phyloP scores from a whole-genome alignment of 2,113 vertebrate species.

The Actinemys pallida region DNA sequence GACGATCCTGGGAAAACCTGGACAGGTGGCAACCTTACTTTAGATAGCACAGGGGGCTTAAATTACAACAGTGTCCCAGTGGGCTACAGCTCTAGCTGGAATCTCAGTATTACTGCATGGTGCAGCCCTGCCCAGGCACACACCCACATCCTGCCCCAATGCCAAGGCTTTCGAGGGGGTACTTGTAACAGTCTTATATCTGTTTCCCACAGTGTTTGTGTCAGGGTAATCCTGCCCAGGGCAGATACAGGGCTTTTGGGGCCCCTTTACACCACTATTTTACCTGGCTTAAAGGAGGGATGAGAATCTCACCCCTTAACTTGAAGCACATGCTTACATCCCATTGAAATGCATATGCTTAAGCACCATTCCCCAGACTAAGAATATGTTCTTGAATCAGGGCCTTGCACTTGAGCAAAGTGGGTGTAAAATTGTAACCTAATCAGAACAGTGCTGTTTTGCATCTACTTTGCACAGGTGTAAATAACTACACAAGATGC shows the following conservation, averaged over 20 bases:
- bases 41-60: not conserved
- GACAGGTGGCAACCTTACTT: no score
- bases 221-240: not conserved
- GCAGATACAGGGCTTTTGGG: not conserved
- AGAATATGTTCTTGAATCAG: not conserved
- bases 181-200: not conserved
- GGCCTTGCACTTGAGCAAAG: not conserved
- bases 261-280: not conserved
- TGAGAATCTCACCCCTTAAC: not conserved
- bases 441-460: not conserved
- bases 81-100: not conserved
- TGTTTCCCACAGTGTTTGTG: not conserved
- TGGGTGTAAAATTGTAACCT: not conserved
- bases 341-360: no score
- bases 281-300: not conserved
- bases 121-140: not conserved
- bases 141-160: not conserved
- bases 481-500: not conserved
- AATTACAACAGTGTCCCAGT: not conserved
- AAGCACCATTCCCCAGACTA: not conserved
- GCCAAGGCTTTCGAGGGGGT: not conserved
- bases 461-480: not conserved
- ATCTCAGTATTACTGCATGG: not conserved
- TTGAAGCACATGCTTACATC: not conserved
- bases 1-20: no score